Base-by-base conservation (phyloP, 23 tunicate genomes). In the Ciona savignyi region DNA sequence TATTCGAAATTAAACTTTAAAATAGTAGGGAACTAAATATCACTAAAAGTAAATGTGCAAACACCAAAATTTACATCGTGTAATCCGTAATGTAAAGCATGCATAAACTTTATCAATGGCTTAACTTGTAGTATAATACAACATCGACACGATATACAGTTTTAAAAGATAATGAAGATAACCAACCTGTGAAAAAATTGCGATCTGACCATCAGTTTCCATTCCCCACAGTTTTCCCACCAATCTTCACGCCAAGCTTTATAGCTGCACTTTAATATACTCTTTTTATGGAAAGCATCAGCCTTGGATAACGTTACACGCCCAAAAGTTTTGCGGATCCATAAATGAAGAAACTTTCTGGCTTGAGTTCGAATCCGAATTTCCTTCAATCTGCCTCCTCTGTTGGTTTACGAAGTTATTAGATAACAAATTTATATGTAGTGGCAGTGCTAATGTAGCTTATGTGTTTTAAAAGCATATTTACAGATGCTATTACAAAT, bases 301-400 rank as follows among this genome's bases (percentile, higher is more conserved):
- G 89, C 89, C 67, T 74, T 42, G 4, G 89, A 78, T 32, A 64
- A 64, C 23, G 78, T 69, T 29, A 90, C 35, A 51, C 63, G 76
- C 2, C 97, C 97, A 70, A 83, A 90, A 30, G 89, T 75, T 84
- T 83, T 90, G 11, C 21, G 19, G 49, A 70, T 83, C 97, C 97
- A 90, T 23, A 90, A 34, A 51, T 73, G 70, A 32, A 90, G 74
- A 65, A 83, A 90, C 63, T 90, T 90, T 74, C 97, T 61, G 32
- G 97, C 97, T 73, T 75, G 85, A 27, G 89, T 83, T 64, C 97
- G 81, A 71, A 90, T 90, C 2, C 97, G 81, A 35, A 90, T 90
- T 70, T 90, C 97, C 70, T 90, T 90, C 32, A 90, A 74, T 4
- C 97, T 60, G 32, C 97, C 97, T 32, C 97, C 97, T 70, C 91